Base-by-base conservation (phyloP, 2,888 invertebrate genomes). In the Gasteruption jaculator region DNA sequence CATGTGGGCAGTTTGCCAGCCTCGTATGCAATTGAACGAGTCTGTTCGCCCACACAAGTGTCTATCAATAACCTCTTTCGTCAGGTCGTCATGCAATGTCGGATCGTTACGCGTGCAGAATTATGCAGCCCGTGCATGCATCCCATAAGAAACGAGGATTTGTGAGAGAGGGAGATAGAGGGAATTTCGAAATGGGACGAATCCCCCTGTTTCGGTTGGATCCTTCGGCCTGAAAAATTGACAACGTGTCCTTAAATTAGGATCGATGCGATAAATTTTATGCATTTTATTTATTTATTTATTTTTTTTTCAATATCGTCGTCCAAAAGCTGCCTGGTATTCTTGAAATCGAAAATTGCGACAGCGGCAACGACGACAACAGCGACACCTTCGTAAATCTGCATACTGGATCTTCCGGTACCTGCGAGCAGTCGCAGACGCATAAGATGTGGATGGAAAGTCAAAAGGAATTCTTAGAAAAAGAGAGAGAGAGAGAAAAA, bases 1-100 rank as follows among this genome's bases (percentile, higher is more conserved):
- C n/a, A n/a, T n/a, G n/a, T n/a, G n/a, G n/a, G n/a, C n/a, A n/a
- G n/a, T n/a, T n/a, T n/a, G n/a, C n/a, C n/a, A n/a, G n/a, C n/a
- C n/a, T n/a, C n/a, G n/a, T n/a, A n/a, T n/a, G 41, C 45, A 45
- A 51, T 46, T 45, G 46, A 50, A 46, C 46, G 43, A 47, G 44
- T 46, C 38, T 46, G 44, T 43, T 59, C 57, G 56, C 59, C 59
- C 51, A 60, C 59, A 50, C 48, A 47, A 49, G 38, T 29, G 45
- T 61, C 62, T 59, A 61, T 62, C 58, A 61, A 61, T 61, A 61
- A 59, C 52, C 50, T 52, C 58, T 59, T 61, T 61, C 58, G 57
- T 57, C 60, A 56, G 58, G 54, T 56, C 56, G 49, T 53, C 52
- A 46, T 54, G 54, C 52, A 44, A 56, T 45, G 56, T 51, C 53